These are phyloP conservation scores for Drosophila mauritiana DNA, from an alignment of 1,140 invertebrate species.

Conservation along the genomic window DNA sequence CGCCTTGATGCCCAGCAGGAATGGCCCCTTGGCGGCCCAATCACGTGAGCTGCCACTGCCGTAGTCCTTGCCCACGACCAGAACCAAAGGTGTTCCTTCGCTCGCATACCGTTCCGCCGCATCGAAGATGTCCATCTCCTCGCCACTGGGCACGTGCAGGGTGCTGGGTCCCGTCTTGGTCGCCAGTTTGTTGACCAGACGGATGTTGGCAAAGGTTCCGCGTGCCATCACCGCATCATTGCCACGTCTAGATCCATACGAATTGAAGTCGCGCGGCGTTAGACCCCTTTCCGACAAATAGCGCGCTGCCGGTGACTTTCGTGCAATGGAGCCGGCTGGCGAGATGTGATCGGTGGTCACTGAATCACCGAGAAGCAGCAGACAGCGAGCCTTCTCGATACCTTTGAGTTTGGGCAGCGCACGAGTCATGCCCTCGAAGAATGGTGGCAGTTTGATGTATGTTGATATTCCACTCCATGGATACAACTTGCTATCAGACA, in stretches of 20 bases:
- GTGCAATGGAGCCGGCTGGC: slow-evolving; percentile 98
- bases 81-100: slow-evolving; percentile 37
- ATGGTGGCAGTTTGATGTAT: slow-evolving; percentile 98
- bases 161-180: slow-evolving; percentile 15
- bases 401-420: slow-evolving; percentile 86
- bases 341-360: slow-evolving; percentile 99
- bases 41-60: slow-evolving; percentile 50
- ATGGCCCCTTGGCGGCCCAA: slow-evolving; percentile 55
- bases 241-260: slow-evolving; percentile 97
- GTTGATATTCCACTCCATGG: slow-evolving; percentile 96
- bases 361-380: slow-evolving; percentile 96
- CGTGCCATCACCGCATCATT: slow-evolving; percentile 96
- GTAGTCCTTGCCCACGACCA: slow-evolving; percentile 53
- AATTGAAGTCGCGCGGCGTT: slow-evolving; percentile 97
- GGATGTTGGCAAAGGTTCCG: slow-evolving; percentile 54
- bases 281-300: slow-evolving; percentile 92
- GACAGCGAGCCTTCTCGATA: slow-evolving; percentile 89
- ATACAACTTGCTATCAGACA: slow-evolving; percentile 94
- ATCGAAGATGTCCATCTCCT: slow-evolving; percentile 49
- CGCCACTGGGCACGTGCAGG: slow-evolving; percentile 24
- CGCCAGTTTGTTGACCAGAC: slow-evolving; percentile 30
- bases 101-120: slow-evolving; percentile 31
- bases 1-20: slow-evolving; percentile 44
- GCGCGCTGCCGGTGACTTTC: slow-evolving; percentile 96
- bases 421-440: slow-evolving; percentile 94